Evolutionary conservation across 1,140 invertebrate genomes (phyloP).

Genomic region (Heliconius hermathena): DNA sequence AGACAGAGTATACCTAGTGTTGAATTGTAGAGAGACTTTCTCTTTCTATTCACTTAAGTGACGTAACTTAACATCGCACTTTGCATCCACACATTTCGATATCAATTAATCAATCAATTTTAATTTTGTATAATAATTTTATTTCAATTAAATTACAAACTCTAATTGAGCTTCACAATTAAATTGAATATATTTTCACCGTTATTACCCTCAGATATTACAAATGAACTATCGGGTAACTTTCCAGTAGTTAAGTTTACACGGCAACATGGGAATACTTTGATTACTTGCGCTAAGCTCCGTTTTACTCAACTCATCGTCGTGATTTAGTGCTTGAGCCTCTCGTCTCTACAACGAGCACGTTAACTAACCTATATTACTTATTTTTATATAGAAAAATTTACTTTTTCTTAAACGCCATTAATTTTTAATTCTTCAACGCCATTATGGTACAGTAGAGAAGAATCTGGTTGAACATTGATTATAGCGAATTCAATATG

Average conservation of each 20-base stretch:
- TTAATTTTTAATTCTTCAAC: neutral
- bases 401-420: neutral
- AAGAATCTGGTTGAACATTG: neutral
- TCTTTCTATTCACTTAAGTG: neutral
- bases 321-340: conserved; percentile 19
- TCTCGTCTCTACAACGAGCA: conserved; percentile 9
- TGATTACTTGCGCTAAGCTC: conserved; percentile 18
- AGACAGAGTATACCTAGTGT: too few species aligned
- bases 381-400: neutral
- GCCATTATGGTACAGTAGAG: neutral
- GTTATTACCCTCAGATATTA: neutral
- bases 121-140: too few species aligned
- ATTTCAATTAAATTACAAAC: neutral
- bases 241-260: conserved; percentile 14
- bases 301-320: conserved; percentile 17
- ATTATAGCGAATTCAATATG: too few species aligned
- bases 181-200: neutral
- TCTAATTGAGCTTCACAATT: neutral
- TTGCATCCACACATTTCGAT: too few species aligned
- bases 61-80: neutral
- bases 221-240: conserved; percentile 7
- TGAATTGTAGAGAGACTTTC: too few species aligned
- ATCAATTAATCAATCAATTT: too few species aligned
- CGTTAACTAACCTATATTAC: conserved; percentile 7
- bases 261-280: conserved; percentile 23